Evolutionary conservation across 2,888 invertebrate species (phyloP).

Genomic region (Myathropa florea): DNA sequence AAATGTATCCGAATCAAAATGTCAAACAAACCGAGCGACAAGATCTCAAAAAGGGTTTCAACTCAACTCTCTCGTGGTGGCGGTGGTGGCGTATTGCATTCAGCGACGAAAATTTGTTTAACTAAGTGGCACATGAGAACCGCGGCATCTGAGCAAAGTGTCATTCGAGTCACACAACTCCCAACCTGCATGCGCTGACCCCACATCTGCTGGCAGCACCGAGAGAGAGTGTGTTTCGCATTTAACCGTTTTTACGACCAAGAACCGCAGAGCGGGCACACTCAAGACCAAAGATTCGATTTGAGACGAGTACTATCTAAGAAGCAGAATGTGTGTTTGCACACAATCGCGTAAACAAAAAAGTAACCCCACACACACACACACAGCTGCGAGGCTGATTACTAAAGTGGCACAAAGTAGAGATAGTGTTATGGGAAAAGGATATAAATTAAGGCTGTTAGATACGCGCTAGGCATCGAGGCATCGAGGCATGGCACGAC

Average conservation of each 20-base stretch:
- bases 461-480: slow-evolving; percentile 27
- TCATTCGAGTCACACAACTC: slow-evolving; percentile 29
- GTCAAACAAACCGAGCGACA: neutral
- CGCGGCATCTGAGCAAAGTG: slow-evolving; percentile 59
- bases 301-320: slow-evolving; percentile 30
- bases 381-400: slow-evolving; percentile 27
- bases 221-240: slow-evolving; percentile 38
- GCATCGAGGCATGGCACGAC: neutral
- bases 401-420: slow-evolving; percentile 57
- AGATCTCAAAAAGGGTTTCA: neutral
- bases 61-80: neutral
- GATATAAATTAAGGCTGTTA: slow-evolving; percentile 48
- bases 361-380: neutral
- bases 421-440: slow-evolving; percentile 59
- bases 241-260: slow-evolving; percentile 37
- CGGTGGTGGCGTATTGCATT: slow-evolving; percentile 2
- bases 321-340: slow-evolving; percentile 5
- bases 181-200: slow-evolving; percentile 53
- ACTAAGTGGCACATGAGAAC: slow-evolving; percentile 70
- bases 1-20: neutral
- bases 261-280: slow-evolving; percentile 36
- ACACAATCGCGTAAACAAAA: slow-evolving; percentile 2
- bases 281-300: slow-evolving; percentile 7
- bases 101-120: slow-evolving; percentile 61
- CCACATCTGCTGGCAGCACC: slow-evolving; percentile 49